Evolutionary conservation across 1,140 invertebrate genomes (phyloP), one percentile per base, ranked within the genome.

Genomic region (Drosophila sucinea): DNA sequence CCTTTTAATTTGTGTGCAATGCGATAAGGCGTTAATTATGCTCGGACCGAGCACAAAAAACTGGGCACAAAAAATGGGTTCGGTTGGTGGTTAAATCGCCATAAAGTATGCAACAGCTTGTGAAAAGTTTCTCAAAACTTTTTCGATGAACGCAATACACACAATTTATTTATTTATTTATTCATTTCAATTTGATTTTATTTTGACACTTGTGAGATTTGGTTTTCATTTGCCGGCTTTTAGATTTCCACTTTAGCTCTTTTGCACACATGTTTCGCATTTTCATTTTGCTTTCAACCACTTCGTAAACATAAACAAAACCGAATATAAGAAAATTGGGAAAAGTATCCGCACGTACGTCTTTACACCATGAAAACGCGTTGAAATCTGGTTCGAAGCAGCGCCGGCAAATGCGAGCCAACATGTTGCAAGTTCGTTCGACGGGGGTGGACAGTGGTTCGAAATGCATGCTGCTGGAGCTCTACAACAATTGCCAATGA

Each of bases 11-110:
- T 84, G 79, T 82, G 76, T 63, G 61, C 72, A 71, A 38, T 70
- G 67, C 64, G 83, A 86, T 86, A 86, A 82, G 51, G 76, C 76
- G 72, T 73, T 82, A 77, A 86, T 86, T 86, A 82, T 82, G 55
- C 54, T 23, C 27, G 29, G 33, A 27, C 58, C 25, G n/a, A n/a
- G n/a, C 7, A 25, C 56, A 38, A 35, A 32, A 58, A 51, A 27
- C 8, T 51, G 7, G 7, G 10, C 44, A 51, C 3, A 51, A 47
- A 25, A 6, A 6, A 27, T 10, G 23, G 44, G n/a, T 44, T n/a
- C 29, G 40, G 30, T 23, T 66, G 10, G 11, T 4, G 32, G 32
- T 4, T 41, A 38, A 33, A 77, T 66, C 58, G 41, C 62, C 62
- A 67, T 71, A 30, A 70, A 71, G 63, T 70, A 77, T 77, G 73